These are phyloP conservation scores for Hippoglossus stenolepis DNA, from an alignment of 2,113 vertebrate genomes.

Conservation along the genomic window DNA sequence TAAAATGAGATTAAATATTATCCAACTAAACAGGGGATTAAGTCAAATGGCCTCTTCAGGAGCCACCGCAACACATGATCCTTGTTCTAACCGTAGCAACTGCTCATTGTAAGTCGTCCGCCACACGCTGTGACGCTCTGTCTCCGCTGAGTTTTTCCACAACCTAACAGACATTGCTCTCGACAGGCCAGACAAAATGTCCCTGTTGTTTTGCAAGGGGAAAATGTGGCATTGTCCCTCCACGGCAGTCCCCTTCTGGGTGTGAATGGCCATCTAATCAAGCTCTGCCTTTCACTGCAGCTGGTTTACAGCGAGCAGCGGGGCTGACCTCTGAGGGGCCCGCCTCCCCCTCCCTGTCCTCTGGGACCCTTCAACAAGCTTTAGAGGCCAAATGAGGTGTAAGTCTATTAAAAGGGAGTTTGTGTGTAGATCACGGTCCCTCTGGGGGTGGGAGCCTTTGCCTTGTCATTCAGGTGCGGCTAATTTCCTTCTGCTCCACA, in stretches of 20 bases:
- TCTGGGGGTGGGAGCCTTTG: constrained; percentile 78
- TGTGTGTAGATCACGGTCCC: constrained; percentile 86
- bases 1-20: not conserved
- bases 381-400: constrained; percentile 90
- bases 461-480: constrained; percentile 86
- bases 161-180: constrained; percentile 73
- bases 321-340: constrained; percentile 76
- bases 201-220: constrained; percentile 77
- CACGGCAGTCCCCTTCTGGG: constrained; percentile 83
- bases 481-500: constrained; percentile 82
- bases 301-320: constrained; percentile 82
- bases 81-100: constrained; percentile 12
- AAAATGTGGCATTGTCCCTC: constrained; percentile 79
- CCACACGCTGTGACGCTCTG: not conserved
- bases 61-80: not conserved
- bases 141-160: constrained; percentile 43
- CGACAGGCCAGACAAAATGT: constrained; percentile 81
- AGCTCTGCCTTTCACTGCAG: constrained; percentile 83
- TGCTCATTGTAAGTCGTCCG: constrained; percentile 10
- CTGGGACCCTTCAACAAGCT: constrained; percentile 87
- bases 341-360: constrained; percentile 65
- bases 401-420: constrained; percentile 91
- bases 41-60: not conserved
- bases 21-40: not conserved
- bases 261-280: constrained; percentile 86